These are phyloP conservation scores for Drosophila suboccidentalis DNA, from an alignment of 2,888 invertebrate species.

Conservation along the genomic window DNA sequence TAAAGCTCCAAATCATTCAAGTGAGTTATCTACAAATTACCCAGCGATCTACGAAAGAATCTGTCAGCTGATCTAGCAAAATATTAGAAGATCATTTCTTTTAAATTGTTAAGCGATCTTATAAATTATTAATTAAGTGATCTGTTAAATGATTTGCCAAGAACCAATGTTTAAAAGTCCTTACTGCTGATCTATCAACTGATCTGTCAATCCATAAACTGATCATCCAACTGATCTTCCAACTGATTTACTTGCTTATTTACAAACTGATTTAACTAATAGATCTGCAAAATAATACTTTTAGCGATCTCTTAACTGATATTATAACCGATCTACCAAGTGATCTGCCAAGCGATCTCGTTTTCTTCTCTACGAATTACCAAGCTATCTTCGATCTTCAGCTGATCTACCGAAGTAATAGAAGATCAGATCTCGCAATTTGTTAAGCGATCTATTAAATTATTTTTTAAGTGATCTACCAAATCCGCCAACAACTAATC, in stretches of 20 bases:
- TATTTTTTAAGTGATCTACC: neutral
- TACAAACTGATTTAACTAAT: neutral
- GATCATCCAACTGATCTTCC: neutral
- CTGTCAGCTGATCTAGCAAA: neutral
- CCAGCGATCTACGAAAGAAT: conserved; percentile 4
- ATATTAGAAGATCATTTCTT: neutral
- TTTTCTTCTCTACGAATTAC: too few relatives aligned
- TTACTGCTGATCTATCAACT: neutral
- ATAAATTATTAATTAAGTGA: too few relatives aligned
- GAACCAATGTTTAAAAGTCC: neutral
- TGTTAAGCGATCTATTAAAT: neutral
- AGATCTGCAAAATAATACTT: neutral
- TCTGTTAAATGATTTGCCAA: neutral
- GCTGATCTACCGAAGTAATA: too few relatives aligned
- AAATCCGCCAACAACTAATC: neutral
- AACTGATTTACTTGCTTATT: neutral
- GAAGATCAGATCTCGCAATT: neutral
- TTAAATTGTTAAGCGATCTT: neutral
- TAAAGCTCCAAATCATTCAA: conserved; percentile 21
- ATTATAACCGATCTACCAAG: too few relatives aligned
- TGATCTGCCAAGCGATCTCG: too few relatives aligned
- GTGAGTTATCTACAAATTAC: conserved; percentile 4
- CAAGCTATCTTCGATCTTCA: too few relatives aligned
- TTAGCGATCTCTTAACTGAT: neutral
- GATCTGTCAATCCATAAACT: neutral